Conservation (phyloP, 2,888 invertebrate species). For the Dichetophora obliterata region DNA sequence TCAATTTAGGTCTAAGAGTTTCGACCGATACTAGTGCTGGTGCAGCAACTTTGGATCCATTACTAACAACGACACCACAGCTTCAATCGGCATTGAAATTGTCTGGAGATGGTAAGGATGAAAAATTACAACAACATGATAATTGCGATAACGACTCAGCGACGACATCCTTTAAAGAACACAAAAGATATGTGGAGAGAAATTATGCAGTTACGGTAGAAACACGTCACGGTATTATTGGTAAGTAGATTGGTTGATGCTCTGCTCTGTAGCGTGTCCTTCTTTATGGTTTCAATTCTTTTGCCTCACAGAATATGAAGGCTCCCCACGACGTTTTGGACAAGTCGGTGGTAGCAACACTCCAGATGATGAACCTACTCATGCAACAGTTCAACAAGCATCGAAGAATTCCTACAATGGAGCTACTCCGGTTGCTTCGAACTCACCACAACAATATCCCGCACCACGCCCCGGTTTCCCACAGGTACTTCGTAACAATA, state of each 20-base stretch:
- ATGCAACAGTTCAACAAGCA: constrained; percentile 34
- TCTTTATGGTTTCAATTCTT: background rate
- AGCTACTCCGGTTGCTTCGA: constrained; percentile 69
- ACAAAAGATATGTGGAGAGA: constrained; percentile 58
- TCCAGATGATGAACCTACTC: constrained; percentile 11
- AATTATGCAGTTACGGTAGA: constrained; percentile 63
- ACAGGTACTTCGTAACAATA: constrained; percentile 70
- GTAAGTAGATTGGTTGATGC: constrained; percentile 47
- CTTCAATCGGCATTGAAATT: constrained; percentile 36
- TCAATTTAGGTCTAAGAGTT: constrained; percentile 60
- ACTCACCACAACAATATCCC: constrained; percentile 77
- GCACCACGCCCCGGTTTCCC: constrained; percentile 91
- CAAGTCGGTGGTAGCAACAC: constrained; percentile 60
- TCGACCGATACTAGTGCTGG: constrained; percentile 57
- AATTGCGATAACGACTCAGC: background rate
- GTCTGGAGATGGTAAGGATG: constrained; percentile 3
- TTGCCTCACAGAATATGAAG: constrained; percentile 83
- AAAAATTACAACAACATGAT: background rate
- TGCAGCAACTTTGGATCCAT: background rate
- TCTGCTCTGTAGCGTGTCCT: background rate
- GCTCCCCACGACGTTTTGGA: constrained; percentile 88
- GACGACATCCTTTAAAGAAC: constrained; percentile 46
- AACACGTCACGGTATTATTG: constrained; percentile 64
- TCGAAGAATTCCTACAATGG: constrained; percentile 62
- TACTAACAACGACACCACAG: constrained; percentile 41